Evolutionary conservation across 2,797 vertebrate species (phyloP).

Genomic region (Hydrocynus forskahlii): DNA sequence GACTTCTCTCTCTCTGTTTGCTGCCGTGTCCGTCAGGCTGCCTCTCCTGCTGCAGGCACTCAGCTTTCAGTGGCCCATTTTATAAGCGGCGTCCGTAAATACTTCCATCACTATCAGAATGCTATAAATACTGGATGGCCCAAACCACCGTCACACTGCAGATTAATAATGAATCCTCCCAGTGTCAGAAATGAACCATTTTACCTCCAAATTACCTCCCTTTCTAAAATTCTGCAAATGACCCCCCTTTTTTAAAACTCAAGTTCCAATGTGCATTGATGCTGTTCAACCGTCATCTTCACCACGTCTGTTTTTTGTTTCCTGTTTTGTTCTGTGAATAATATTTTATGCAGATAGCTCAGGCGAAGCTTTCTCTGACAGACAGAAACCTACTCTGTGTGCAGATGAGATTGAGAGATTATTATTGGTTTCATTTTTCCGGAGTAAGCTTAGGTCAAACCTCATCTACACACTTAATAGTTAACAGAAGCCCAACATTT

Average conservation of each 20-base stretch:
- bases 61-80: conserved; percentile 30
- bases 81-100: background rate
- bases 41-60: background rate
- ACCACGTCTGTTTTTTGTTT: background rate
- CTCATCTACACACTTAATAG: background rate
- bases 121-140: conserved; percentile 3
- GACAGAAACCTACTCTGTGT: background rate
- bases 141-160: background rate
- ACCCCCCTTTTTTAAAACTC: background rate
- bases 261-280: background rate
- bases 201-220: background rate
- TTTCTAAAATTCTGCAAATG: background rate
- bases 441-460: background rate
- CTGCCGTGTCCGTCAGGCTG: background rate
- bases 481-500: too few species aligned
- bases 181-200: background rate
- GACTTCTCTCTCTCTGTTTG: background rate
- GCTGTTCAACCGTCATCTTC: background rate
- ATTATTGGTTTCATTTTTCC: background rate
- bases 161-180: conserved; percentile 11
- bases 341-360: too few species aligned
- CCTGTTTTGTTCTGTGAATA: background rate
- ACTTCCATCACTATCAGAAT: background rate
- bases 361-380: background rate
- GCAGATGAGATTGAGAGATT: background rate